These are phyloP conservation scores for Leucophora obtusa DNA, from an alignment of 2,888 invertebrate genomes.

Conservation along the genomic window DNA sequence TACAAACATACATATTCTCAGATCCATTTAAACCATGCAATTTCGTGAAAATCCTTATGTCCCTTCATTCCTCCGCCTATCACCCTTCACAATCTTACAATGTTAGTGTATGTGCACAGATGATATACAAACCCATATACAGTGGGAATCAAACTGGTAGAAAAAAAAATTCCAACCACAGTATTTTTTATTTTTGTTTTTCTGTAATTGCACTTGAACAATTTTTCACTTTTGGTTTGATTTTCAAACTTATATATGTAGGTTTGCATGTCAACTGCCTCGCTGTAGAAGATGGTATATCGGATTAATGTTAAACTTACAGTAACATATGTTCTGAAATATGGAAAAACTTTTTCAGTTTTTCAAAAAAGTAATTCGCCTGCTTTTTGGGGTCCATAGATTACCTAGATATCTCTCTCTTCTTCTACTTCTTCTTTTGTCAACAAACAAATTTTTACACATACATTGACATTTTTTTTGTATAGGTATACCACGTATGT, in stretches of 20 bases:
- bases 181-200: slow-evolving; percentile 15
- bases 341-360: no score
- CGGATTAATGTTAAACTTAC: no score
- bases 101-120: background rate
- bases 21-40: slow-evolving; percentile 15
- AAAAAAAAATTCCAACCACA: slow-evolving; percentile 34
- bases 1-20: background rate
- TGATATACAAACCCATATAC: background rate
- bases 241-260: slow-evolving; percentile 38
- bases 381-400: no score
- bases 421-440: no score
- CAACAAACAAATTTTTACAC: no score
- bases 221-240: slow-evolving; percentile 64
- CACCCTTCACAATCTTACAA: background rate
- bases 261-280: background rate
- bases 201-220: slow-evolving; percentile 57
- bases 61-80: background rate
- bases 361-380: background rate
- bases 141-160: slow-evolving; percentile 18
- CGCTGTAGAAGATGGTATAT: no score
- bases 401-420: no score
- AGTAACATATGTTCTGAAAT: no score
- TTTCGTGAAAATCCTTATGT: slow-evolving; percentile 37
- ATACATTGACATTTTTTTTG: no score
- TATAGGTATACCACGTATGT: no score